Evolutionary conservation across 2,113 vertebrate genomes (phyloP).

Genomic region (Potamarius usumacintae): DNA sequence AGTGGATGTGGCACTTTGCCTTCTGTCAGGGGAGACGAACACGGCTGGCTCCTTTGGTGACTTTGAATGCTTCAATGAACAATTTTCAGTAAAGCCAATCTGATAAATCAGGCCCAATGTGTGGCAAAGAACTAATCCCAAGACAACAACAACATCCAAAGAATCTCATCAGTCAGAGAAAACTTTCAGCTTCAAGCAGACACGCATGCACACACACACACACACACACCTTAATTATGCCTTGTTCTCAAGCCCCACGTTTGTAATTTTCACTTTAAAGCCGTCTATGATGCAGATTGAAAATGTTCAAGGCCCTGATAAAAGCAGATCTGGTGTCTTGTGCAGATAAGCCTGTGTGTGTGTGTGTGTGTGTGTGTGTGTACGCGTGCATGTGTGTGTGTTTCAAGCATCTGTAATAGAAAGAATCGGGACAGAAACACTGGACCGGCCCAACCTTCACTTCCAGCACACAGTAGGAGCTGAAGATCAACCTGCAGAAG

Average conservation of each 20-base stretch:
- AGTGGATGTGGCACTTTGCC: no score
- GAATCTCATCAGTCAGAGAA: slow-evolving; percentile 34
- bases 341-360: slow-evolving; percentile 72
- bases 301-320: slow-evolving; percentile 72
- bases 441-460: slow-evolving; percentile 64
- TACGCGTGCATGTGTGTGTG: background rate
- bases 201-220: slow-evolving; percentile 21
- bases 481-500: slow-evolving; percentile 64
- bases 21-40: no score
- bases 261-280: slow-evolving; percentile 75
- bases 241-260: slow-evolving; percentile 56
- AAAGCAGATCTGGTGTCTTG: slow-evolving; percentile 71
- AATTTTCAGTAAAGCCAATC: background rate
- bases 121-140: background rate
- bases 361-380: background rate
- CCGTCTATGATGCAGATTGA: slow-evolving; percentile 63
- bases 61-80: background rate
- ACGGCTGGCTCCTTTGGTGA: no score
- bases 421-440: background rate
- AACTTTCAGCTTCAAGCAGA: slow-evolving; percentile 59
- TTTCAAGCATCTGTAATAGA: slow-evolving; percentile 26
- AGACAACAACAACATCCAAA: background rate
- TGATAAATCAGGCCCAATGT: background rate
- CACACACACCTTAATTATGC: slow-evolving; percentile 66
- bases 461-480: slow-evolving; percentile 66